Evolutionary conservation across 2,113 vertebrate species (phyloP).

Genomic region (Clinocottus analis): DNA sequence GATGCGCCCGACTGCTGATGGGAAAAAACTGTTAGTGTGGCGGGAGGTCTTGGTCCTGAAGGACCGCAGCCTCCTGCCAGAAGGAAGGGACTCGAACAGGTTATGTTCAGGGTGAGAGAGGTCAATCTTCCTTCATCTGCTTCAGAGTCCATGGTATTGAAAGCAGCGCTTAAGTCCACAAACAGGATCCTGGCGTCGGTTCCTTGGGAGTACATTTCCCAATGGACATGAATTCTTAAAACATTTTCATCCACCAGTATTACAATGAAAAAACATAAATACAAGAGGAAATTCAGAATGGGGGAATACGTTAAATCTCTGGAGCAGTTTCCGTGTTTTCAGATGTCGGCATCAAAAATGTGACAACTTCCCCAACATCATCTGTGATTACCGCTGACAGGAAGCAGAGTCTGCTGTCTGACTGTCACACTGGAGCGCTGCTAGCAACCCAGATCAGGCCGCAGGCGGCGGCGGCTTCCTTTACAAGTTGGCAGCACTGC

Average conservation of each 20-base stretch:
- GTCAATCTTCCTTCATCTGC: no score
- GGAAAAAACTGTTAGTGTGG: no score
- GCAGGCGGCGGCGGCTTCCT: not conserved
- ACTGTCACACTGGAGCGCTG: constrained; percentile 32
- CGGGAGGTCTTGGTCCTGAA: no score
- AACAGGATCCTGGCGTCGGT: no score
- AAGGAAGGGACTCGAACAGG: no score
- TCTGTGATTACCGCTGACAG: constrained; percentile 49
- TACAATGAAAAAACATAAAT: not conserved
- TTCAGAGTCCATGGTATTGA: no score
- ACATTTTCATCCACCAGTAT: not conserved
- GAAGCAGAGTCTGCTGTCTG: constrained; percentile 34
- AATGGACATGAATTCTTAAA: not conserved
- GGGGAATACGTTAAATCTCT: not conserved
- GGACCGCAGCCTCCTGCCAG: no score
- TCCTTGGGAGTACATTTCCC: no score
- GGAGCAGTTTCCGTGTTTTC: constrained; percentile 1
- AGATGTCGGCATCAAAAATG: constrained; percentile 33
- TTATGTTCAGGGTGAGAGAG: no score
- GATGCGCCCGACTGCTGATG: no score
- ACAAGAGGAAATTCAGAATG: not conserved
- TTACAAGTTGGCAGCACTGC: constrained; percentile 14
- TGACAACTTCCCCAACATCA: constrained; percentile 31
- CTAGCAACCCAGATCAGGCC: constrained; percentile 13
- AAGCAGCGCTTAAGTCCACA: no score